These are phyloP conservation scores for Mastigias papua DNA, from an alignment of 30 jellyfish, hydroid and myxozoan genomes.

Conservation along the genomic window DNA sequence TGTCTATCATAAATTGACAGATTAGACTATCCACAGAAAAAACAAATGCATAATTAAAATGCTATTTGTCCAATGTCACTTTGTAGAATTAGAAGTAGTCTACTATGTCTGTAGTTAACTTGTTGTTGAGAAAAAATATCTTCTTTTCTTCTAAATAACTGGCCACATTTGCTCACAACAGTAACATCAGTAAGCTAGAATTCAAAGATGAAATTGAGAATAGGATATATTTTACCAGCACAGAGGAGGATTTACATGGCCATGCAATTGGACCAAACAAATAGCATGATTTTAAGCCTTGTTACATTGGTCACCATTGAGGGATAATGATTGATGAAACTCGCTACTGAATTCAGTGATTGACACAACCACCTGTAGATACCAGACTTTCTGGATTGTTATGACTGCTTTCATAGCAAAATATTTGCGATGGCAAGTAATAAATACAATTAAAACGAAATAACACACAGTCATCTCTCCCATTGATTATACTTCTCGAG, in stretches of 20 bases:
- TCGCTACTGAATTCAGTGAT: neutral
- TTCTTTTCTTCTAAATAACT: too few species aligned
- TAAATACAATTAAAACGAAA: neutral
- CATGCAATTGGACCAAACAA: neutral
- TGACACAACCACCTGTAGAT: conserved; percentile 37
- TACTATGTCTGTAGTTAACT: too few species aligned
- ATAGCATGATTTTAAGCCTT: neutral
- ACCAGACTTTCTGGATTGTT: neutral
- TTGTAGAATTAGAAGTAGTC: too few species aligned
- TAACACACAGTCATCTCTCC: neutral
- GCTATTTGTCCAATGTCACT: too few species aligned
- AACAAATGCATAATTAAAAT: too few species aligned
- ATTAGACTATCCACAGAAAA: too few species aligned
- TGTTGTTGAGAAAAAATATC: too few species aligned
- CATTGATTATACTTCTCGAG: neutral
- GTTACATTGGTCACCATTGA: neutral
- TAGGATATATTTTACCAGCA: neutral
- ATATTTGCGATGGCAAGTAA: neutral
- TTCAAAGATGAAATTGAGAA: too few species aligned
- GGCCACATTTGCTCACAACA: too few species aligned
- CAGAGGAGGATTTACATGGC: neutral
- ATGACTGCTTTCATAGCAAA: neutral
- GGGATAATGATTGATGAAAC: neutral
- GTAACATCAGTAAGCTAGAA: too few species aligned
- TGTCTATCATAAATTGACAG: too few species aligned